These are phyloP conservation scores for Chrosomus eos DNA, from an alignment of 2,797 vertebrate genomes.

Conservation along the genomic window DNA sequence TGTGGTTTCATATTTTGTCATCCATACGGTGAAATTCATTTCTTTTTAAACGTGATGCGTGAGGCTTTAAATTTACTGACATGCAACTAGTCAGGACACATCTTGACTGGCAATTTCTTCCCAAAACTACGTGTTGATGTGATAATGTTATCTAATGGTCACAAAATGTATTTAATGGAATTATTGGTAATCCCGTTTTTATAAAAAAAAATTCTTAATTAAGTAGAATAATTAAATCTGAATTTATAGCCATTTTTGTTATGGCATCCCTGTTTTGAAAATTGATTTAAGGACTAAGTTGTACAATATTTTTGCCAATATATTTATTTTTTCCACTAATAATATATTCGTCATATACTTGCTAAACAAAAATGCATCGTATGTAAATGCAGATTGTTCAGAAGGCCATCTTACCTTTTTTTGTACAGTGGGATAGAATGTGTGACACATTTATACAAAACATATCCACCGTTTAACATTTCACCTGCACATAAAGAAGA, in stretches of 20 bases:
- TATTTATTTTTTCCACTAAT: neutral
- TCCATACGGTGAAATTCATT: neutral
- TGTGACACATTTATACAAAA: neutral
- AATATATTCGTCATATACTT: neutral
- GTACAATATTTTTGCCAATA: neutral
- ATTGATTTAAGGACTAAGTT: neutral
- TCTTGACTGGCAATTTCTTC: too few relatives aligned
- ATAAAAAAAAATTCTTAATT: neutral
- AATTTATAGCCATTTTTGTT: neutral
- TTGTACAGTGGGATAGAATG: neutral
- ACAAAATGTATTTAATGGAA: too few relatives aligned
- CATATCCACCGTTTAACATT: neutral
- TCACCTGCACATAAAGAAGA: neutral
- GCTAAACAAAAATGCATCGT: neutral
- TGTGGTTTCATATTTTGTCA: neutral
- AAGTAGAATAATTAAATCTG: neutral
- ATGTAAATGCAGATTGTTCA: neutral
- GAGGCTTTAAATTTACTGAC: too few relatives aligned
- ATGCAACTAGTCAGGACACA: too few relatives aligned
- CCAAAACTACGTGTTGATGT: too few relatives aligned
- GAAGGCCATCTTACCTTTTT: neutral
- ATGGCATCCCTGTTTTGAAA: neutral
- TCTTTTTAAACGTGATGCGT: neutral
- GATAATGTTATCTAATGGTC: too few relatives aligned
- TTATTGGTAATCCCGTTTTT: neutral